Percentiles rank a stretch among this genome's conserved stretches.
Conservation (phyloP, 2,113 vertebrate species). For the Xiphorhynchus elegans region DNA sequence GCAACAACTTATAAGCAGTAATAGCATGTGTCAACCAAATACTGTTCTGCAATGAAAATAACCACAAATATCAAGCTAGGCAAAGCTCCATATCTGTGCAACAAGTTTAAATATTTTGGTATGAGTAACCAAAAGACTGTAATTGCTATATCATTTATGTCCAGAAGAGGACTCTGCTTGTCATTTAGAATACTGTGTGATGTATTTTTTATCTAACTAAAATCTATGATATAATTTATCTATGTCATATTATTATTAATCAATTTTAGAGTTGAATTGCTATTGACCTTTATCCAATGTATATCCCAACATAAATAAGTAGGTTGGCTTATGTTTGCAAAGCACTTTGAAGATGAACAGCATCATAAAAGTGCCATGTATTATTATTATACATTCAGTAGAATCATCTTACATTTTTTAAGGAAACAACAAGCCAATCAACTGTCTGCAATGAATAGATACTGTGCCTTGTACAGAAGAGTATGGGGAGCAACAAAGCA, state of each 20-base stretch:
- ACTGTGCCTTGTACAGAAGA: background rate
- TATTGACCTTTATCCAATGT: constrained; percentile 50
- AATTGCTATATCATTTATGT: constrained; percentile 42
- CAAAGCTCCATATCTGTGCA: background rate
- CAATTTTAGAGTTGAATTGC: constrained; percentile 52
- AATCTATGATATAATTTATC: constrained; percentile 33
- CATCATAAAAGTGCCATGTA: constrained; percentile 34
- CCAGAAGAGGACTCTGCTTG: constrained; percentile 58
- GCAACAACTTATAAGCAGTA: background rate
- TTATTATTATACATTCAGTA: background rate
- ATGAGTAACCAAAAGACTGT: background rate
- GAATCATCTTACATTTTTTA: background rate
- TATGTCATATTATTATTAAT: constrained; percentile 40
- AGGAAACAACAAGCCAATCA: background rate
- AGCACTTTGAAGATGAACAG: constrained; percentile 31
- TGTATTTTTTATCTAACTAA: constrained; percentile 3
- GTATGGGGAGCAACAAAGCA: background rate
- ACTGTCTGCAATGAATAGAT: background rate
- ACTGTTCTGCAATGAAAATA: background rate
- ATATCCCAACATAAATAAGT: constrained; percentile 46
- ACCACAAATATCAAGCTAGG: background rate
- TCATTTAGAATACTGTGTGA: constrained; percentile 20
- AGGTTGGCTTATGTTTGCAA: constrained; percentile 40
- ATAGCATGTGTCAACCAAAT: background rate
- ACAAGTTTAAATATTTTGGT: background rate